Conservation (phyloP, 1,140 invertebrate genomes). For the Phenacoccus solenopsis region DNA sequence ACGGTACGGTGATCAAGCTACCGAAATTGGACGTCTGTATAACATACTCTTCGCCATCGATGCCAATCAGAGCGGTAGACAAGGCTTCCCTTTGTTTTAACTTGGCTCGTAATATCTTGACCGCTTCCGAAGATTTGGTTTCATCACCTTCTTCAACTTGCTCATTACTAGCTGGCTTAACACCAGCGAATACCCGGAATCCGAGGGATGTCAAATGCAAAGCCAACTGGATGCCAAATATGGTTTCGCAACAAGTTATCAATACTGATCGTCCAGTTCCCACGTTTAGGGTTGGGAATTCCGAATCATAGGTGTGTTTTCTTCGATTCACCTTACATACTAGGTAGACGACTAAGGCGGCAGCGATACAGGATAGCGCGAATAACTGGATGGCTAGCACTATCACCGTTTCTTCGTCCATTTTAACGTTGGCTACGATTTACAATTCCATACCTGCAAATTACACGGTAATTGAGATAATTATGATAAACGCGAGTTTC, state of each 20-base stretch:
- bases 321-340: slow-evolving; percentile 49
- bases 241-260: slow-evolving; percentile 62
- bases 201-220: slow-evolving; percentile 51
- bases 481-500: no score
- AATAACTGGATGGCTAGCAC: slow-evolving; percentile 61
- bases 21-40: slow-evolving; percentile 32
- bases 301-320: slow-evolving; percentile 22
- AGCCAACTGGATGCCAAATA: slow-evolving; percentile 55
- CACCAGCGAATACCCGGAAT: slow-evolving; percentile 62
- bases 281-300: slow-evolving; percentile 20
- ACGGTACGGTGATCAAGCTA: slow-evolving; percentile 50
- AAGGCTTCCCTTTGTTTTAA: slow-evolving; percentile 36
- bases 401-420: slow-evolving; percentile 63
- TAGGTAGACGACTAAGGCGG: slow-evolving; percentile 57
- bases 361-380: slow-evolving; percentile 61
- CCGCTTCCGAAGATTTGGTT: slow-evolving; percentile 33
- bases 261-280: slow-evolving; percentile 39
- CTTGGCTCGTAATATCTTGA: slow-evolving; percentile 46
- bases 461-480: no score
- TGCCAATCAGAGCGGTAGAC: slow-evolving; percentile 11
- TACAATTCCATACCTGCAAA: neutral
- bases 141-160: slow-evolving; percentile 27
- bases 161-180: slow-evolving; percentile 37
- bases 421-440: slow-evolving; percentile 29
- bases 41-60: slow-evolving; percentile 18